Percentiles rank a stretch among this genome's conserved stretches.
Evolutionary conservation across 2,888 invertebrate genomes (phyloP).

Genomic region (Ferdinandea cuprea): DNA sequence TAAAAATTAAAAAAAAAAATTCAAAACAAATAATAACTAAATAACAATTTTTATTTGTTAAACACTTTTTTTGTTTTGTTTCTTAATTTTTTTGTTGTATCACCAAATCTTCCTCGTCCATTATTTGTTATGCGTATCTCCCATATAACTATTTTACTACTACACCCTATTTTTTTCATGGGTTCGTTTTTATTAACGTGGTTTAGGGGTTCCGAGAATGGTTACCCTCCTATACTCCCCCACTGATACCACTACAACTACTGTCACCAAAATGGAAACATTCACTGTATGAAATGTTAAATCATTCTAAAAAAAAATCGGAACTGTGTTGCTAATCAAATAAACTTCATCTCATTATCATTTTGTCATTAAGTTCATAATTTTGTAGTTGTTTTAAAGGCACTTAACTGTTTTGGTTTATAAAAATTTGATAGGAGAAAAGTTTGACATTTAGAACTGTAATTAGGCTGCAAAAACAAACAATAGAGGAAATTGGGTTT

Average conservation of each 20-base stretch:
- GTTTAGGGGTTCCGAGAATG: conserved; percentile 64
- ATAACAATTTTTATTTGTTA: conserved; percentile 62
- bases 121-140: conserved; percentile 23
- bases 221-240: conserved; percentile 57
- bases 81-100: conserved; percentile 65
- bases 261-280: conserved; percentile 40
- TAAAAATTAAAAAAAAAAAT: conserved; percentile 73
- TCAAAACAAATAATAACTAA: conserved; percentile 36
- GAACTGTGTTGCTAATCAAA: conserved; percentile 70
- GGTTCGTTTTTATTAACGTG: conserved; percentile 62
- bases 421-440: not conserved
- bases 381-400: conserved; percentile 34
- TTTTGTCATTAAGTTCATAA: conserved; percentile 31
- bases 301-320: conserved; percentile 51
- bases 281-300: conserved; percentile 28
- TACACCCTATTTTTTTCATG: conserved; percentile 46
- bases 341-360: conserved; percentile 46
- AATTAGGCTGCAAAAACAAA: not conserved
- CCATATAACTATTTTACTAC: conserved; percentile 45
- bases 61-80: conserved; percentile 64
- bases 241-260: conserved; percentile 30
- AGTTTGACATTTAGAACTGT: not conserved
- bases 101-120: conserved; percentile 64
- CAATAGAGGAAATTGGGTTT: not conserved
- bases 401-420: not conserved